These are phyloP conservation scores for Altica lythri DNA, from an alignment of 2,888 invertebrate genomes.

Conservation along the genomic window DNA sequence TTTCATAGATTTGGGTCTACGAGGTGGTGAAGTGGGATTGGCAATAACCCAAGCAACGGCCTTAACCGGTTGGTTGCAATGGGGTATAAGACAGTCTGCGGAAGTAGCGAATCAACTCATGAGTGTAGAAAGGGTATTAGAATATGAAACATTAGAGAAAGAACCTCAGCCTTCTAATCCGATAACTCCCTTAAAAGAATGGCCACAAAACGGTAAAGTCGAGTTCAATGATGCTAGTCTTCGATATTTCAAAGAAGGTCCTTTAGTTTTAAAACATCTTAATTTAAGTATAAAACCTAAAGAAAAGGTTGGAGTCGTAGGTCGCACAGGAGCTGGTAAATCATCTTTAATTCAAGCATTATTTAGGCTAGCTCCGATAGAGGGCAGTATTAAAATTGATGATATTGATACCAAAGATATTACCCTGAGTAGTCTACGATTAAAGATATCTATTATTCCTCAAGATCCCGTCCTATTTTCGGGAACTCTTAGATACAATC, in stretches of 20 bases:
- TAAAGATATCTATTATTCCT: slow-evolving; percentile 63
- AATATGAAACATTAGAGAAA: slow-evolving; percentile 63
- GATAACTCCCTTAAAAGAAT: slow-evolving; percentile 51
- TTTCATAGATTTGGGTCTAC: slow-evolving; percentile 39
- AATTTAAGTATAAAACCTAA: slow-evolving; percentile 70
- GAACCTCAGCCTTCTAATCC: slow-evolving; percentile 64
- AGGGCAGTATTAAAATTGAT: slow-evolving; percentile 75
- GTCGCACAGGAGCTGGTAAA: slow-evolving; percentile 84
- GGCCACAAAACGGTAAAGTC: slow-evolving; percentile 74
- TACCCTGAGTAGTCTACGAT: slow-evolving; percentile 62
- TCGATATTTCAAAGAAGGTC: slow-evolving; percentile 71
- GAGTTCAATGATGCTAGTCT: slow-evolving; percentile 71
- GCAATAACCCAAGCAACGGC: slow-evolving; percentile 53
- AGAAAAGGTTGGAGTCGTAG: slow-evolving; percentile 79
- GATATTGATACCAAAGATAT: slow-evolving; percentile 65
- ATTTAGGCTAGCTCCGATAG: slow-evolving; percentile 74
- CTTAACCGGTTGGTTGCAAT: slow-evolving; percentile 68
- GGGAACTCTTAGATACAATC: slow-evolving; percentile 72
- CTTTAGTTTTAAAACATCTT: slow-evolving; percentile 74
- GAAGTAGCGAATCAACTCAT: slow-evolving; percentile 76
- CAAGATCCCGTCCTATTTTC: slow-evolving; percentile 75
- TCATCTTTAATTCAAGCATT: slow-evolving; percentile 79
- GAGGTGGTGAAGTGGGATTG: slow-evolving; percentile 61
- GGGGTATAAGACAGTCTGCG: slow-evolving; percentile 73
- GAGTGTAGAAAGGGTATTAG: slow-evolving; percentile 86